These are phyloP conservation scores for Heterochromis multidens DNA, from an alignment of 2,113 vertebrate species.

Conservation along the genomic window DNA sequence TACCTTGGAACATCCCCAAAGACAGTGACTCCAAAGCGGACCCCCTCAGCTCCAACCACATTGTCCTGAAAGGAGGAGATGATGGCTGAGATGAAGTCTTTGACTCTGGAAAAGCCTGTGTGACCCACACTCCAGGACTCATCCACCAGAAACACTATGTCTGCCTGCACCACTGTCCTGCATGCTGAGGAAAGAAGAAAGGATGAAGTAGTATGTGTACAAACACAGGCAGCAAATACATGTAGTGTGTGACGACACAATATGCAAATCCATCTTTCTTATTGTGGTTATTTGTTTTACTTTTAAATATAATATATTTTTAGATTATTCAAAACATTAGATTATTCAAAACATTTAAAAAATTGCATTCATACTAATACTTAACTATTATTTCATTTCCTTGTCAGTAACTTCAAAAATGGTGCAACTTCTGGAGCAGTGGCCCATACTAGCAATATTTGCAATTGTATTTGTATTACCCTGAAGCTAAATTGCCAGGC, in stretches of 20 bases:
- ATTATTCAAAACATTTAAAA: background rate
- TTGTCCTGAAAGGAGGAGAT: constrained; percentile 71
- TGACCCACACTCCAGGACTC: constrained; percentile 73
- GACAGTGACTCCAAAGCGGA: constrained; percentile 82
- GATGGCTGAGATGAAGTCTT: constrained; percentile 75
- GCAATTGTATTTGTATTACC: background rate
- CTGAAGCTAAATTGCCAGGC: background rate
- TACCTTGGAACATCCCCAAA: constrained; percentile 82
- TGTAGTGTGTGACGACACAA: background rate
- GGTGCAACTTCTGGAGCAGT: background rate
- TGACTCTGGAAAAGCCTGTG: constrained; percentile 70
- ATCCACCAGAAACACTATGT: constrained; percentile 85
- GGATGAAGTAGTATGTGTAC: background rate
- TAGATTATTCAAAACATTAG: background rate
- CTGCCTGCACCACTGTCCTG: constrained; percentile 75
- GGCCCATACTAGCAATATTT: too few relatives aligned
- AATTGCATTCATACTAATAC: background rate
- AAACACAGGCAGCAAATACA: background rate
- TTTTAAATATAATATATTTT: background rate
- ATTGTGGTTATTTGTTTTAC: background rate
- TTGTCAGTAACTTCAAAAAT: background rate
- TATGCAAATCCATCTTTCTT: background rate
- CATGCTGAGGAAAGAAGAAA: constrained; percentile 72
- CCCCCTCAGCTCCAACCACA: constrained; percentile 71
- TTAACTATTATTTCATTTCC: background rate